These are phyloP conservation scores for Scylla paramamosain DNA, from an alignment of 1,140 invertebrate genomes.

Conservation along the genomic window DNA sequence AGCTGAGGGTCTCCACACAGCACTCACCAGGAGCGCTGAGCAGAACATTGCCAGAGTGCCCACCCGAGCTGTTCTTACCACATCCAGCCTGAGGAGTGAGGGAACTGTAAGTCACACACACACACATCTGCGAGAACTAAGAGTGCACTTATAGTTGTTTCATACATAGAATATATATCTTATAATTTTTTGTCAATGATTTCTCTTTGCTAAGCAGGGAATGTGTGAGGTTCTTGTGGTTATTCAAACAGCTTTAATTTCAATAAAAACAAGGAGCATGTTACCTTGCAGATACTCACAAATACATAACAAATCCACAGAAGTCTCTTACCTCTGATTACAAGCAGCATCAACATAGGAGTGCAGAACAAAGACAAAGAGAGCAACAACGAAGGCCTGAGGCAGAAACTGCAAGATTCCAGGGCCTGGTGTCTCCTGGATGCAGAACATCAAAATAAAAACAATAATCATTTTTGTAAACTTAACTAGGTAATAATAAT, in stretches of 20 bases:
- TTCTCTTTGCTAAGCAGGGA: too few species aligned
- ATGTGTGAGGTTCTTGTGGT: too few species aligned
- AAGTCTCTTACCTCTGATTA: constrained; percentile 55
- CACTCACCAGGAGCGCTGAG: constrained; percentile 37
- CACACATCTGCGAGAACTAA: too few species aligned
- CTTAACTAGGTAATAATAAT: background rate
- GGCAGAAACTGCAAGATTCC: constrained; percentile 54
- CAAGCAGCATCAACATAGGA: constrained; percentile 61
- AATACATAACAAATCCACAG: background rate
- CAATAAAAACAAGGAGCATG: too few species aligned
- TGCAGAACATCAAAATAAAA: background rate
- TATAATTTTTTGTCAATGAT: too few species aligned
- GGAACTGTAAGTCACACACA: background rate
- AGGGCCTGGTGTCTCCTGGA: constrained; percentile 54
- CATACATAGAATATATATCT: too few species aligned
- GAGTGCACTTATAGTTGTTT: too few species aligned
- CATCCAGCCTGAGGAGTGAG: constrained; percentile 54
- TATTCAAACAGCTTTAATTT: too few species aligned
- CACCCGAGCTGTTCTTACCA: constrained; percentile 57
- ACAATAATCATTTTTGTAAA: background rate
- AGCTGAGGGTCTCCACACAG: constrained; percentile 56
- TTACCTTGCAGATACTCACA: too few species aligned
- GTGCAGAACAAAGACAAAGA: constrained; percentile 64
- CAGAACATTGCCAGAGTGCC: constrained; percentile 58
- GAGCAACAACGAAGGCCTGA: constrained; percentile 60